Evolutionary conservation across 2,888 invertebrate species (phyloP), one percentile per base, ranked within the genome.

Genomic region (Perdita meconis): DNA sequence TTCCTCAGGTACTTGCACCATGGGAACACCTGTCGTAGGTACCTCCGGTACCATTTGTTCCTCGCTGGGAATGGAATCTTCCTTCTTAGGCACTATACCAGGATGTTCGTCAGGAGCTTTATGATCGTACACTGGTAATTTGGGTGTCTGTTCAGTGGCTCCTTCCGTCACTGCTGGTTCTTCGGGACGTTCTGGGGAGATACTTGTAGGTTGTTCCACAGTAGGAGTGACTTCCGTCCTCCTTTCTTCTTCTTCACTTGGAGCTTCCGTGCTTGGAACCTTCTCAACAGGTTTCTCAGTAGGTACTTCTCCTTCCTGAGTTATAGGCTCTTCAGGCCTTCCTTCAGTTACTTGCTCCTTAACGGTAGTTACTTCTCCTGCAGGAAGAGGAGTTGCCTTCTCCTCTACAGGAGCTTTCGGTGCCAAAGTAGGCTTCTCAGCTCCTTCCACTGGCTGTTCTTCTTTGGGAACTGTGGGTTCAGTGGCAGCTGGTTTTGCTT

Each of bases 71-170:
- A 69, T 60, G 6, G 47, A 8, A 30, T 81, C 83, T 12, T 81
- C 86, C 19, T 73, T 78, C 40, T 82, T 82, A 13, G 82, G 78
- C 16, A 69, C 69, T 5, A 50, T 8, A 4, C 72, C 60, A 10
- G 78, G 59, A 1, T 50, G 57, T 61, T 64, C 68, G 40, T 68
- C 76, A 0, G 66, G 26, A 16, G 36, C 19, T 44, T 68, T 47
- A 0, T 70, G 66, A 47, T 78, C 81, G 2, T 65, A 42, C 53
- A 68, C 68, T 24, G 76, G 22, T 6, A 63, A 38, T 73, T 81
- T 81, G 5, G 79, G 67, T 30, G 73, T 56, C 42, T 78, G 55
- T 24, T 76, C 53, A 5, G 13, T 55, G 3, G 59, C 19, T 24
- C 30, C 55, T 56, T 81, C 66, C 0, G 71, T 53, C 13, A 50